Evolutionary conservation across 2,888 invertebrate genomes (phyloP).

Genomic region (Agriotes lineatus): DNA sequence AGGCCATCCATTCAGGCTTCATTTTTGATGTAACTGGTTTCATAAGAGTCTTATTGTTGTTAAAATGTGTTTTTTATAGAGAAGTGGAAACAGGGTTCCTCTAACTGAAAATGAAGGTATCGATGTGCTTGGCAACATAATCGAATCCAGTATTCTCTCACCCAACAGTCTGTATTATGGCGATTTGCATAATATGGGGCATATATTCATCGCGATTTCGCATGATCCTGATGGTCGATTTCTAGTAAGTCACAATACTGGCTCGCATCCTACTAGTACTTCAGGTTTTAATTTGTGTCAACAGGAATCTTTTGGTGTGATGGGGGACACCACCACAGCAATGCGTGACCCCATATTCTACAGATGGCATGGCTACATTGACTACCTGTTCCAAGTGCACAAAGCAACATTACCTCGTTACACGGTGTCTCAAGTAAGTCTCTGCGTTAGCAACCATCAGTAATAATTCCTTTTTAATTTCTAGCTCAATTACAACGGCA

Average conservation of each 20-base stretch:
- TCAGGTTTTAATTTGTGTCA: background rate
- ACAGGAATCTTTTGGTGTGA: constrained; percentile 83
- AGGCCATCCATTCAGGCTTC: constrained; percentile 76
- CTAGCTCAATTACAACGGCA: constrained; percentile 71
- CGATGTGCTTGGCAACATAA: constrained; percentile 82
- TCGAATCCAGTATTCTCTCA: constrained; percentile 80
- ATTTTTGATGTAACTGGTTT: constrained; percentile 70
- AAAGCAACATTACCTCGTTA: constrained; percentile 80
- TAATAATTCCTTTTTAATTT: background rate
- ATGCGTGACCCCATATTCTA: constrained; percentile 91
- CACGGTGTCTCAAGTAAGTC: constrained; percentile 68
- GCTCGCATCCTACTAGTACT: too few species aligned
- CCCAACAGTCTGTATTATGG: constrained; percentile 80
- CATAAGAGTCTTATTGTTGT: too few species aligned
- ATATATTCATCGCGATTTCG: constrained; percentile 79
- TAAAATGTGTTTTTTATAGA: constrained; percentile 61
- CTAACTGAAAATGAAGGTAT: constrained; percentile 80
- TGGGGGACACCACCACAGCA: constrained; percentile 86
- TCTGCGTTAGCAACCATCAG: background rate
- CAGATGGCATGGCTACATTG: constrained; percentile 85
- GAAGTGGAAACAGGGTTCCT: constrained; percentile 69
- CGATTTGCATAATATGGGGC: constrained; percentile 86
- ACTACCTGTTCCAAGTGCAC: constrained; percentile 81
- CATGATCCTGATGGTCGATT: constrained; percentile 86
- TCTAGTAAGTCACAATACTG: constrained; percentile 69